Conservation (phyloP, 23 tunicate species). For the Phallusia fumigata region DNA sequence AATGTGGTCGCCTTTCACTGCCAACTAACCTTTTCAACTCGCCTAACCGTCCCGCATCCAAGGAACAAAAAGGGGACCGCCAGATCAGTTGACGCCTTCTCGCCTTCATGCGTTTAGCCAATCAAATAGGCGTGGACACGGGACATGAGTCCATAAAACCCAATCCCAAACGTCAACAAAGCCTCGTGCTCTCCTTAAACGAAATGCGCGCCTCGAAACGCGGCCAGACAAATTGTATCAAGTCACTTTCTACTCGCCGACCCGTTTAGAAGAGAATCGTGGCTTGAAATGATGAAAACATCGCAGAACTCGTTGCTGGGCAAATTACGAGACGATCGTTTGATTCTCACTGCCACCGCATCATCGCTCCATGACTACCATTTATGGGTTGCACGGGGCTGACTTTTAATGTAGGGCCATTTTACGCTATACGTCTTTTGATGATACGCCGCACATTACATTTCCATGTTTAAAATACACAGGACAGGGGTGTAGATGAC, state of each 20-base stretch:
- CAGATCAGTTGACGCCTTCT: background rate
- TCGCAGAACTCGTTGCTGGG: background rate
- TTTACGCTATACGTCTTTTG: too few relatives aligned
- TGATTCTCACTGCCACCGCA: background rate
- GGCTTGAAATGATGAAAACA: background rate
- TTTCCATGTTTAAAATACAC: too few relatives aligned
- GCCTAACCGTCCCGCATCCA: too few relatives aligned
- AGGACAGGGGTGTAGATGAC: too few relatives aligned
- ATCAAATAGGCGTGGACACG: background rate
- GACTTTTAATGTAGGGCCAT: too few relatives aligned
- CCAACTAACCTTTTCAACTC: too few relatives aligned
- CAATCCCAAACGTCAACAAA: constrained; percentile 10
- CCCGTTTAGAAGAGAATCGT: background rate
- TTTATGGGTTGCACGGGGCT: too few relatives aligned
- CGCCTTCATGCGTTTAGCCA: background rate
- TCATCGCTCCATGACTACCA: background rate
- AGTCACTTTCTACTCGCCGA: constrained; percentile 10
- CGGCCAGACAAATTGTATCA: constrained; percentile 15
- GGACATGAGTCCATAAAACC: constrained; percentile 10
- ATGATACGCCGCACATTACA: too few relatives aligned
- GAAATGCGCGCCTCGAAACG: constrained; percentile 4
- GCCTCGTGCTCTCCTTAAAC: background rate
- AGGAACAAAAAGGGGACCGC: background rate
- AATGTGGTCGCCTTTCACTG: too few relatives aligned
- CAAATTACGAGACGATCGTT: background rate